Evolutionary conservation across 1,140 invertebrate genomes (phyloP).

Genomic region (Sycophila sp.): DNA sequence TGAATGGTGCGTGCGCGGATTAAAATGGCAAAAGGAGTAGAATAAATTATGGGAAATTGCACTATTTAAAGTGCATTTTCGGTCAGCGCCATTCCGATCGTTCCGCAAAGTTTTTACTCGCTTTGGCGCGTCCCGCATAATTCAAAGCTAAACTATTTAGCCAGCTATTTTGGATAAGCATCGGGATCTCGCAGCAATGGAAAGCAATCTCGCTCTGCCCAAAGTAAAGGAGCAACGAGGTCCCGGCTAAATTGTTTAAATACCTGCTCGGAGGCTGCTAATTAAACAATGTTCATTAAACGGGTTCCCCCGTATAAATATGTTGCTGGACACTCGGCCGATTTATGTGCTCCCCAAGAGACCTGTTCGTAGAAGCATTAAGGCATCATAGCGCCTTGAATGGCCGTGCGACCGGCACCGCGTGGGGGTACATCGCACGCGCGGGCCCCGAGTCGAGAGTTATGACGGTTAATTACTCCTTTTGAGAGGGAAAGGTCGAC

Average conservation of each 20-base stretch:
- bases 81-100: no score
- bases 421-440: neutral
- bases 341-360: conserved; percentile 49
- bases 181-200: neutral
- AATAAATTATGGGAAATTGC: no score
- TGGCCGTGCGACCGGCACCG: no score
- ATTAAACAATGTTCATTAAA: conserved; percentile 38
- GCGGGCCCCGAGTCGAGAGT: conserved; percentile 44
- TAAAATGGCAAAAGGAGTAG: no score
- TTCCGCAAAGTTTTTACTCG: neutral
- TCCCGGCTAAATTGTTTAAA: conserved; percentile 5
- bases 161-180: neutral
- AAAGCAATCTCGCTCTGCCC: neutral
- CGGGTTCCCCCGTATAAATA: conserved; percentile 33
- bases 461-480: conserved; percentile 60
- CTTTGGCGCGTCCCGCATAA: neutral
- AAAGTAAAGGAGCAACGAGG: neutral
- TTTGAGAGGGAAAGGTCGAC: conserved; percentile 43
- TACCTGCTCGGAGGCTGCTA: neutral
- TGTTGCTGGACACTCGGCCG: conserved; percentile 31
- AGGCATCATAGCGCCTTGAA: conserved; percentile 43
- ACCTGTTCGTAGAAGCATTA: conserved; percentile 49
- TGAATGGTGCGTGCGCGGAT: no score
- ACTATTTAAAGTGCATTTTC: no score
- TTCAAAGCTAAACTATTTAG: neutral